Percentiles rank a stretch among this genome's conserved stretches.
These are phyloP conservation scores for Delichon dasypus DNA, from an alignment of 2,797 vertebrate species.

Conservation along the genomic window DNA sequence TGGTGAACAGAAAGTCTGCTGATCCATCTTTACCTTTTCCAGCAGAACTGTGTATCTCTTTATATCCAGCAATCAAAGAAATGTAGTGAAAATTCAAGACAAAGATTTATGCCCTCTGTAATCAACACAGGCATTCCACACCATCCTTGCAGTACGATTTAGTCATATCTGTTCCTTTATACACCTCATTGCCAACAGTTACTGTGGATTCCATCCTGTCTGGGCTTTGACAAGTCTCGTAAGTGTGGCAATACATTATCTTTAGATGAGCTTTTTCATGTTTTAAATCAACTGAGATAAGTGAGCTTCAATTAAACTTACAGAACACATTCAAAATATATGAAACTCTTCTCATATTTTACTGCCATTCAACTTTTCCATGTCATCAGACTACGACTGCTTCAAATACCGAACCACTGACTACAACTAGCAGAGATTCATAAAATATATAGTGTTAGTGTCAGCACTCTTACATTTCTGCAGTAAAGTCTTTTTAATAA, in stretches of 20 bases:
- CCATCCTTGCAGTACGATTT: not conserved
- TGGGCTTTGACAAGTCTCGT: not conserved
- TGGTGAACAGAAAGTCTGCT: not conserved
- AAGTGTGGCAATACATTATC: not conserved
- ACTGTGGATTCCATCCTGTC: not conserved
- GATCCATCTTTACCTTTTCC: not conserved
- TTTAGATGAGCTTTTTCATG: not conserved
- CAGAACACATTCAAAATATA: not conserved
- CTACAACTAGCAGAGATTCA: not conserved
- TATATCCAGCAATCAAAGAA: not conserved
- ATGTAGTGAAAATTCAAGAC: not conserved
- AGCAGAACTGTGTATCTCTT: not conserved
- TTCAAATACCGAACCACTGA: not conserved
- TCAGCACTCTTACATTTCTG: not conserved
- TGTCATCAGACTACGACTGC: not conserved
- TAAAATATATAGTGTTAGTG: not conserved
- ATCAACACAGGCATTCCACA: not conserved
- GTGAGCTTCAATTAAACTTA: not conserved
- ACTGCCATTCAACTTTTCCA: not conserved
- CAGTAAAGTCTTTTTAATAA: not conserved
- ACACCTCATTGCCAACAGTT: not conserved
- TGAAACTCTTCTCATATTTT: not conserved
- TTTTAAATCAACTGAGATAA: not conserved
- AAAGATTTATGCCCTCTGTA: not conserved
- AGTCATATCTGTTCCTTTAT: not conserved